Evolutionary conservation across 2,888 invertebrate species (phyloP), one percentile per base, ranked within the genome.

Genomic region (Junonia oenone): DNA sequence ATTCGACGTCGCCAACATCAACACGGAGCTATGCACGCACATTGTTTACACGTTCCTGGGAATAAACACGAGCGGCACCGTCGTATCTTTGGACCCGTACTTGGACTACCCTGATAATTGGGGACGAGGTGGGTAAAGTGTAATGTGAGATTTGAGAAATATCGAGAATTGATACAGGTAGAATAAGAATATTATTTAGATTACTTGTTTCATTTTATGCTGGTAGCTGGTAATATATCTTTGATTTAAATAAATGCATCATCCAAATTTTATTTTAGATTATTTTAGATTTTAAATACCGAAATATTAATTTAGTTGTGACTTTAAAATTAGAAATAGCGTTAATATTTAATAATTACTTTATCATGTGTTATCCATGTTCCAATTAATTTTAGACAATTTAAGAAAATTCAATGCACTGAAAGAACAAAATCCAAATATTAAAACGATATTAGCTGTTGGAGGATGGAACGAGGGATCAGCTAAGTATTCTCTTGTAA

Each of bases 31-130:
- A 0, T 96, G 96, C 73, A 95, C 96, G 0, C 96, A 96, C 69
- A 58, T 94, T 45, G 91, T 95, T 8, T 97, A 96, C 72, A 81
- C 93, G 0, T 97, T 97, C 69, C 91, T 93, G 17, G 96, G 95
- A 0, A 82, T 96, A n/a, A 76, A 91, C 33, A 56, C 71, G 1
- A 78, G 87, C 38, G 93, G 93, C 1, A 79, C 77, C 0, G 70
- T 94, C 0, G 73, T 81, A 2, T 77, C 93, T 0, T 76, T 94
- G 11, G 95, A 95, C 68, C 68, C 91, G 0, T 92, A 88, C 72
- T 81, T 93, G 49, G 96, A 95, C 68, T 75, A 94, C 2, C 87
- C 92, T 19, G 93, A 93, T 38, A 84, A 92, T 63, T 90, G 91
- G 71, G 94, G 93, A 11, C 81, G 80, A 69, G 82, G 92, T 91